Base-by-base conservation (phyloP, 1,140 invertebrate genomes). In the Cataglyphis hispanica region DNA sequence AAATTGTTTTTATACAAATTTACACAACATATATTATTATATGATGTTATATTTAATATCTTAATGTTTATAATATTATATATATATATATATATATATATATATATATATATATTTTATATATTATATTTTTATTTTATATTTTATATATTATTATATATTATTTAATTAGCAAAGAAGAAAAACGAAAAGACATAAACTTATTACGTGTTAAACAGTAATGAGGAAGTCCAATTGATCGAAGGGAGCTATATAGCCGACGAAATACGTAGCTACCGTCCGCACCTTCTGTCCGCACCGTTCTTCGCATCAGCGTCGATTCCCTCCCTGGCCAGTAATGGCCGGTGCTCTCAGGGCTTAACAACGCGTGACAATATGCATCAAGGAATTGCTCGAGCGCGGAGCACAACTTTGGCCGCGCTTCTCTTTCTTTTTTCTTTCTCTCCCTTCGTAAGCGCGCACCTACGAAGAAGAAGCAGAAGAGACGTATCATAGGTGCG, bases 281-380 rank as follows among this genome's bases (percentile, higher is more conserved):
- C 25, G 50, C 58, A 64, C 75, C 56, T 76, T 85, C 70, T 75
- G 43, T 56, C 85, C 69, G 22, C 46, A 50, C 3, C 63, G 37
- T 66, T 75, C 69, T 25, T 76, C 64, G 22, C 84, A 60, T 19
- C 63, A 81, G 76, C 43, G 77, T 72, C 81, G 89, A 87, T 89
- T 76, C 86, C 61, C 87, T 86, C 85, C 88, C 89, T 83, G 86
- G 72, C 58, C 74, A 53, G 91, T 93, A 94, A 94, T 94, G 85
- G 89, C 46, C 91, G 90, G 91, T 91, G 80, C 84, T 92, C 90
- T 94, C 87, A 90, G 86, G 90, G 92, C 91, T 95, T 94, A 95
- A 95, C 94, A 94, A 94, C 93, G 94, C 94, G 93, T 94, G 93
- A 94, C 93, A 94, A 93, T 93, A 91, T 93, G 92, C 92, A 93